Conservation (phyloP, 2,888 invertebrate genomes). For the Macrosoma leucophasiata region DNA sequence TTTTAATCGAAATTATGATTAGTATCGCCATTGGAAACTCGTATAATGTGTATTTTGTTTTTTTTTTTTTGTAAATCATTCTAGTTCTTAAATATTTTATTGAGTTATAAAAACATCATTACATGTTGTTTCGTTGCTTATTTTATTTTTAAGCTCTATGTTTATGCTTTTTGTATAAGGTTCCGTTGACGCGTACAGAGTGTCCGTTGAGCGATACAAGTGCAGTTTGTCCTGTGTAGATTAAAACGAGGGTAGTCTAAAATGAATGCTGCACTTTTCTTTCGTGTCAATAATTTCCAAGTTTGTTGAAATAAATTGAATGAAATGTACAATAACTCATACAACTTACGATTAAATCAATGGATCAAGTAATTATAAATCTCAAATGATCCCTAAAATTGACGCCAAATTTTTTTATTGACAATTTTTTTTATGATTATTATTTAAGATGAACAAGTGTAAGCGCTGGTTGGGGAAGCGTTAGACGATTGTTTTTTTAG, state of each 20-base stretch:
- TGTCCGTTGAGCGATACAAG: no score
- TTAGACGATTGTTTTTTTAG: constrained; percentile 57
- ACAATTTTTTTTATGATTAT: constrained; percentile 41
- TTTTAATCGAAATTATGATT: constrained; percentile 29
- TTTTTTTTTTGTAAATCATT: constrained; percentile 58
- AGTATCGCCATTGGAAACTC: constrained; percentile 54
- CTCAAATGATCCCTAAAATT: constrained; percentile 53
- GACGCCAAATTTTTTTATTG: constrained; percentile 61
- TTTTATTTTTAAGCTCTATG: constrained; percentile 39
- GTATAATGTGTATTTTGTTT: constrained; percentile 49
- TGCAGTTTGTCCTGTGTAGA: no score
- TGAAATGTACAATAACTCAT: constrained; percentile 22
- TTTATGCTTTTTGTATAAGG: no score
- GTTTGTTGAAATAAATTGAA: no score
- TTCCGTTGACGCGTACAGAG: no score
- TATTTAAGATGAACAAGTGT: constrained; percentile 41
- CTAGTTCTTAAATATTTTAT: constrained; percentile 50
- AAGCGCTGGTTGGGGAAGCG: constrained; percentile 43
- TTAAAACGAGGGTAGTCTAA: no score
- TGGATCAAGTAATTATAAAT: constrained; percentile 27
- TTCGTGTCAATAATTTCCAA: no score
- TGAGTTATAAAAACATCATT: constrained; percentile 37
- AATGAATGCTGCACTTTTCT: no score
- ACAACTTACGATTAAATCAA: constrained; percentile 15
- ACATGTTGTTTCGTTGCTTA: constrained; percentile 52